A percentile compares a stretch with the other conserved stretches of the same genome.
These are phyloP conservation scores for Lacerta viridis DNA, from an alignment of 2,797 vertebrate species.

Conservation along the genomic window DNA sequence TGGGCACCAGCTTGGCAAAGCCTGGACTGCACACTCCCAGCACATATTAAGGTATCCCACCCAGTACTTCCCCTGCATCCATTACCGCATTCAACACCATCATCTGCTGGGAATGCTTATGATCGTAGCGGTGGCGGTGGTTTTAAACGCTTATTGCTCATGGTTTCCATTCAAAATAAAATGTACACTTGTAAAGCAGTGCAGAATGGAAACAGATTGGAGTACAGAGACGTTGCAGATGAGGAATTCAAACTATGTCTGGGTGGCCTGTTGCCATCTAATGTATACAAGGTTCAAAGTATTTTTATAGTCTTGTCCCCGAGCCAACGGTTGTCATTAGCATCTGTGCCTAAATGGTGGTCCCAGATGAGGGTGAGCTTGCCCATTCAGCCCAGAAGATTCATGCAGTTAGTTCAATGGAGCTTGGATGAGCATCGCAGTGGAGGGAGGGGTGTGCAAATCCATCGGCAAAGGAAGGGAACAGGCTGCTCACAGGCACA, in stretches of 20 bases:
- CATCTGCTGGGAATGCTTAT: not conserved
- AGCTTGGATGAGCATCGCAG: not conserved
- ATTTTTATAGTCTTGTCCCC: too few relatives aligned
- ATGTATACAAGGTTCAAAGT: not conserved
- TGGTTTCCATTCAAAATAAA: too few relatives aligned
- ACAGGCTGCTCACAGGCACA: not conserved
- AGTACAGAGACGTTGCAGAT: not conserved
- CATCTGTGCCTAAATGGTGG: too few relatives aligned
- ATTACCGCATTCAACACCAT: not conserved
- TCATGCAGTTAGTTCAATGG: not conserved
- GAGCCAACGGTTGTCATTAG: not conserved
- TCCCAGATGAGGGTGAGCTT: not conserved
- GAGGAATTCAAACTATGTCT: not conserved
- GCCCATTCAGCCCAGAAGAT: not conserved
- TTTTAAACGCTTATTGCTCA: not conserved
- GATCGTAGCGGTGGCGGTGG: not conserved
- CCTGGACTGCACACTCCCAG: too few relatives aligned
- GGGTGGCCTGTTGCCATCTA: not conserved
- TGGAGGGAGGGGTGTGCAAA: not conserved
- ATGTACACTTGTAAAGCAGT: not conserved
- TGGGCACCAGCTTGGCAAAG: too few relatives aligned
- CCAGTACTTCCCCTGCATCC: not conserved
- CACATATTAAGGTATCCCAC: not conserved
- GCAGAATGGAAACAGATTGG: not conserved
- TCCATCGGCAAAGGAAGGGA: not conserved